A percentile compares a stretch with the other conserved stretches of the same genome.
phyloP scores from a whole-genome alignment of 2,113 vertebrate species.

The Sylvietta virens region DNA sequence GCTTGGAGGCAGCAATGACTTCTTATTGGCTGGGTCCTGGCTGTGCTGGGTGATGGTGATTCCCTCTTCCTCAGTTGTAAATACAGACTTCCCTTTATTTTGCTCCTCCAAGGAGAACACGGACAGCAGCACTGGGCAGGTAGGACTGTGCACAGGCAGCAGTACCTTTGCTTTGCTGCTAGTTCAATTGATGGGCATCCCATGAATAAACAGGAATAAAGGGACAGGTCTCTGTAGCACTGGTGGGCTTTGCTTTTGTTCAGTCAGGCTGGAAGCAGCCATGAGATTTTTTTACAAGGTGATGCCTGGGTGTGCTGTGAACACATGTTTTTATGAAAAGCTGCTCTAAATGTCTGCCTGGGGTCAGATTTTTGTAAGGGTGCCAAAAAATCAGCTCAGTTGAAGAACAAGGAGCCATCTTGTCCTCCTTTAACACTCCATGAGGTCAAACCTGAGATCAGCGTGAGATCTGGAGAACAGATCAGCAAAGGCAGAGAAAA shows the following conservation, averaged over 20 bases:
- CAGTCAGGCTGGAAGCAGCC: neutral
- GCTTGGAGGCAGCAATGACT: rapidly evolving
- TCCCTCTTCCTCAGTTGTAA: neutral
- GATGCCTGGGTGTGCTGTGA: neutral
- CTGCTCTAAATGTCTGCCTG: rapidly evolving
- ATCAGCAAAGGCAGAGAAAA: neutral
- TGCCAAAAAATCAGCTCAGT: rapidly evolving
- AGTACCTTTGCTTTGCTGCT: neutral
- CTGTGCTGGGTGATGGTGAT: neutral
- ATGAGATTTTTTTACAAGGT: neutral
- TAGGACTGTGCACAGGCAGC: neutral
- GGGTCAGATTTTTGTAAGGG: neutral
- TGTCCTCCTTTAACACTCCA: neutral
- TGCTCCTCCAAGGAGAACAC: neutral
- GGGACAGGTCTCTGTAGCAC: neutral
- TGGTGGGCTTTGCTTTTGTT: rapidly evolving
- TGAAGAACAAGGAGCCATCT: neutral
- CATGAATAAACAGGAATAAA: neutral
- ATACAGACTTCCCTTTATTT: neutral
- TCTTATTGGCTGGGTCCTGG: rapidly evolving
- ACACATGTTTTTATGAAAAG: neutral
- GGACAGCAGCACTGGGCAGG: rapidly evolving
- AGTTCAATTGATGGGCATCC: neutral
- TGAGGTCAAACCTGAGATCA: neutral
- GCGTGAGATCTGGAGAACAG: neutral